Evolutionary conservation across 2,797 vertebrate species (phyloP).

Genomic region (Acestrorhynchus altus): DNA sequence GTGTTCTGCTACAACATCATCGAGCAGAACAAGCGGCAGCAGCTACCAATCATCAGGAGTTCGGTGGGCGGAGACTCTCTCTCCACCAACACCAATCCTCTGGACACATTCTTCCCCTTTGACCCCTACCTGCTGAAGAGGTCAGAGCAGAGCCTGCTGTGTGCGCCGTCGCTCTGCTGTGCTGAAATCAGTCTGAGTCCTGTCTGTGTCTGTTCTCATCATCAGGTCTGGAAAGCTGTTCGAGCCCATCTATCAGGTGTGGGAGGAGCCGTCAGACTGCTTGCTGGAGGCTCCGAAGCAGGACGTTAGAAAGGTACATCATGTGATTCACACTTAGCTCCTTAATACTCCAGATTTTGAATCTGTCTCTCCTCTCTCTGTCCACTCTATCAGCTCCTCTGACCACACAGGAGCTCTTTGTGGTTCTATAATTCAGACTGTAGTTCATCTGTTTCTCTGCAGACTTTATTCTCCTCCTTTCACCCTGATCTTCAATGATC

Average conservation of each 20-base stretch:
- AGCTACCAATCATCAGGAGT: constrained; percentile 85
- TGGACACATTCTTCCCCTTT: constrained; percentile 96
- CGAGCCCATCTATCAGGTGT: constrained; percentile 88
- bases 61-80: constrained; percentile 82
- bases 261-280: constrained; percentile 86
- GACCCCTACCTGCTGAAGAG: constrained; percentile 94
- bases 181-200: no score
- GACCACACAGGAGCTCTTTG: no score
- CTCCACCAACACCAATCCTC: constrained; percentile 87
- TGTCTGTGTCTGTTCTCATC: neutral
- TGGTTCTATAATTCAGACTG: no score
- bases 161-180: no score
- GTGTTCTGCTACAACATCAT: constrained; percentile 98
- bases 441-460: no score
- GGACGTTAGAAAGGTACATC: constrained; percentile 75
- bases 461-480: no score
- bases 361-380: no score
- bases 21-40: constrained; percentile 88
- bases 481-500: no score
- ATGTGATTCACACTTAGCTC: no score
- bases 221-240: constrained; percentile 87
- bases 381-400: no score
- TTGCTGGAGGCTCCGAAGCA: constrained; percentile 74
- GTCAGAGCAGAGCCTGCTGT: constrained; percentile 65
- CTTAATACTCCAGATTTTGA: no score